Base-by-base conservation (phyloP, 2,113 vertebrate species). In the Gallinago paraguaiae region DNA sequence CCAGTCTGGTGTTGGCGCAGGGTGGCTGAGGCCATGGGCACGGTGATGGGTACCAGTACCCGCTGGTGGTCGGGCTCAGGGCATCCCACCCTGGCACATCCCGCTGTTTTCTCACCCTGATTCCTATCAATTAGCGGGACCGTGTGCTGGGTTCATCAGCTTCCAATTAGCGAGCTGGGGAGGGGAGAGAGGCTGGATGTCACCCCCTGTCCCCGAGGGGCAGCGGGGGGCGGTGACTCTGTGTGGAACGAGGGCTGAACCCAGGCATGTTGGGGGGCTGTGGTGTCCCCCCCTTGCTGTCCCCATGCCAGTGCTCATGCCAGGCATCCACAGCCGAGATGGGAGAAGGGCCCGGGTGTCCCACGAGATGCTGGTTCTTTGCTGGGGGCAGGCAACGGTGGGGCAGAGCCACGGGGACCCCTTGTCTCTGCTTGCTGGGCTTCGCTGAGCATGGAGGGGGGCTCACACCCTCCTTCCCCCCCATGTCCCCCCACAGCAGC, bases 231-330 rank as follows among this genome's bases (percentile, higher is more conserved):
- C 10, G 31, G 50, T 70, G 56, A 39, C 31, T 7, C 39, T 6
- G 31, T 4, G 37, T 56, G 18, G 71, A 28, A 22, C 0, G 6
- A 57, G 59, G 17, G 39, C 25, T 57, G 76, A 24, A 3, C 45
- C 43, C 35, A 0, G 7, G 25, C 53, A 4, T 3, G 15, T n/a
- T 9, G 13, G 41, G 57, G 41, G 19, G 9, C 39, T 1, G 1
- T 0, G 25, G 33, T 46, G 5, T 11, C 20, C 16, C 19, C 15
- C 33, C 16, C 7, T 2, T 46, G 11, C 27, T 12, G 20, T 56
- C 10, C 3, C n/a, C 6, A 9, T 17, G 25, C 18, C 2, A 7
- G 4, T 27, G 37, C 51, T 30, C 1, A 0, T 18, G 19, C 1
- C 1, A 48, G 30, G 41, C 15, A 37, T 7, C 64, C 43, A 3